Conservation (phyloP, 2,113 vertebrate genomes). For the Zapus hudsonius region DNA sequence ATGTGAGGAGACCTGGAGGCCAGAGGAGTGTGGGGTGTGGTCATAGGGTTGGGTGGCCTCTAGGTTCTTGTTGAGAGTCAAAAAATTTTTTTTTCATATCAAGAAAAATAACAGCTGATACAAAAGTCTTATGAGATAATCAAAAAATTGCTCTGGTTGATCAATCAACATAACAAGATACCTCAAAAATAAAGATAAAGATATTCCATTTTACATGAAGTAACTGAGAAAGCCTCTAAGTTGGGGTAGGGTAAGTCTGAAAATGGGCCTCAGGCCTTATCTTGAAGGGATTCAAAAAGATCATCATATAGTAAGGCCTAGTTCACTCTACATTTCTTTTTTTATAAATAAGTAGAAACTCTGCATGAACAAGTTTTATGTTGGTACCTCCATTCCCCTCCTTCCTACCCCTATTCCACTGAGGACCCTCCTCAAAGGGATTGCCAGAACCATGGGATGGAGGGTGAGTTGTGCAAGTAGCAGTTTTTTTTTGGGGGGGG, state of each 20-base stretch:
- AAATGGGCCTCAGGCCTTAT: not conserved
- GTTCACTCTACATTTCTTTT: not conserved
- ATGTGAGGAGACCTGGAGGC: no score
- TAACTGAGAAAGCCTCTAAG: not conserved
- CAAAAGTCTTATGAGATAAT: not conserved
- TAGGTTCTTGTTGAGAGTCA: no score
- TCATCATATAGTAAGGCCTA: not conserved
- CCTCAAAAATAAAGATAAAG: not conserved
- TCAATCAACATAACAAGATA: not conserved
- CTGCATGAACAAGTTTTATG: no score
- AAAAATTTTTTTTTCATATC: not conserved
- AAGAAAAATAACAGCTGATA: conserved; percentile 12
- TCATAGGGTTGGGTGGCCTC: no score
- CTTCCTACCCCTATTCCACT: no score
- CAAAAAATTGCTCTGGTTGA: not conserved
- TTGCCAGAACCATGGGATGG: no score
- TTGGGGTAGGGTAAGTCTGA: not conserved
- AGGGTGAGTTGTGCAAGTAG: no score
- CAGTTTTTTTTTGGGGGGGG: no score
- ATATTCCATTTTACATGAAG: not conserved
- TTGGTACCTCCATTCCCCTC: no score
- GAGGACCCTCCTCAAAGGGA: no score
- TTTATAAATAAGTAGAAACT: no score
- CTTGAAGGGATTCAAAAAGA: conserved; percentile 10
- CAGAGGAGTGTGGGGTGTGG: no score